Conservation (phyloP, 2,797 vertebrate species). For the Rachycentron canadum region DNA sequence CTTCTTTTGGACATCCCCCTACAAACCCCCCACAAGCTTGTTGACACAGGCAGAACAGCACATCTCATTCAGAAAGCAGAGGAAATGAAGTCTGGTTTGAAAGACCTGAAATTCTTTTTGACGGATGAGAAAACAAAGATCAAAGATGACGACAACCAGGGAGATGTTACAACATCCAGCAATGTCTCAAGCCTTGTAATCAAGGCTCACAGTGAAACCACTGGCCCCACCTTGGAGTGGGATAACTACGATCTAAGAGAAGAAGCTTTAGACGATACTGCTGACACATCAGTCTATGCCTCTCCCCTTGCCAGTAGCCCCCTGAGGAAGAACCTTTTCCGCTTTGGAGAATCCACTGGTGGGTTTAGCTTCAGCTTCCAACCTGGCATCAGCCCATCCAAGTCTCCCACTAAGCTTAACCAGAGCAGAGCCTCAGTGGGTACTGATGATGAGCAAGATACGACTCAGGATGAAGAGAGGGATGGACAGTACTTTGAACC, state of each 20-base stretch:
- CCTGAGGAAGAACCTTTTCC: conserved; percentile 93
- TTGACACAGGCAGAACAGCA: conserved; percentile 94
- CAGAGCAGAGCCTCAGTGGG: conserved; percentile 92
- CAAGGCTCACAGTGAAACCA: conserved; percentile 87
- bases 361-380: conserved; percentile 98
- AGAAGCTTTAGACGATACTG: conserved; percentile 89
- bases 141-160: conserved; percentile 84
- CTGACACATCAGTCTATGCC: conserved; percentile 89
- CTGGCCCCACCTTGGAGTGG: conserved; percentile 93
- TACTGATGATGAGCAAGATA: conserved; percentile 95
- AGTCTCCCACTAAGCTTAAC: conserved; percentile 94
- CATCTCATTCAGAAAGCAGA: conserved; percentile 97
- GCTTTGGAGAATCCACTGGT: conserved; percentile 94
- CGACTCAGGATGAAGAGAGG: conserved; percentile 93
- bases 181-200: conserved; percentile 80
- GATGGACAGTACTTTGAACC: conserved; percentile 98
- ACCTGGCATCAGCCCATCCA: conserved; percentile 94
- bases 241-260: conserved; percentile 94
- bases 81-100: conserved; percentile 97
- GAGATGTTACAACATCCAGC: conserved; percentile 52
- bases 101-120: conserved; percentile 95
- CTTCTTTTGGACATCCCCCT: conserved; percentile 96
- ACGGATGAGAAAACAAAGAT: conserved; percentile 93
- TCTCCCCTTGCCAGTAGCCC: conserved; percentile 91
- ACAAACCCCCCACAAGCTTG: conserved; percentile 97